A percentile compares a stretch with the other conserved stretches of the same genome.
Evolutionary conservation across 2,113 vertebrate species (phyloP).

Genomic region (Sapajus apella): DNA sequence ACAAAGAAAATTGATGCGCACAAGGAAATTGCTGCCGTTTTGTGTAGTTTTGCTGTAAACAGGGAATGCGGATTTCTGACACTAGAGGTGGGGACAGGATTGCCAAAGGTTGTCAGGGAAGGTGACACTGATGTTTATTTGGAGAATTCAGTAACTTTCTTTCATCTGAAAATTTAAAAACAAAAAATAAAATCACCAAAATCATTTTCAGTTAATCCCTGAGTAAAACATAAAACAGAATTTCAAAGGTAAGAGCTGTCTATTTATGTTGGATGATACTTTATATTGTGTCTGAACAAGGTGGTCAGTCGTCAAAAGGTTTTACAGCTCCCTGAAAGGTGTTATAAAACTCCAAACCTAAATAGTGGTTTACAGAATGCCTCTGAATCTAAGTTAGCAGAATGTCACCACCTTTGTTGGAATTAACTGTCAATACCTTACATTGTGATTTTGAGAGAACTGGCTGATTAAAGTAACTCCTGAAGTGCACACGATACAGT

Average conservation of each 20-base stretch:
- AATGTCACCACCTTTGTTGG: background rate
- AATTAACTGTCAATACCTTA: background rate
- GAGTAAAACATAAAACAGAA: conserved; percentile 48
- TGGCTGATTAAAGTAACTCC: background rate
- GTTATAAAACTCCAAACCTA: background rate
- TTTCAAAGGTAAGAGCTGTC: conserved; percentile 11
- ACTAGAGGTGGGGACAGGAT: background rate
- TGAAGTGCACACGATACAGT: background rate
- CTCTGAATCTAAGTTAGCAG: background rate
- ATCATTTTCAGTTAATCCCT: background rate
- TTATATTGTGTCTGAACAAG: background rate
- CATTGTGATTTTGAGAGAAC: background rate
- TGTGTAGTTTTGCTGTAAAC: background rate
- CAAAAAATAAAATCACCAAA: background rate
- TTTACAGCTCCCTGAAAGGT: background rate
- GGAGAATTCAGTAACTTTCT: conserved; percentile 34
- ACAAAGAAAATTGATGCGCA: conserved; percentile 18
- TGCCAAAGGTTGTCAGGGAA: background rate
- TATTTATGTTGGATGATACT: background rate
- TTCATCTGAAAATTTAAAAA: background rate
- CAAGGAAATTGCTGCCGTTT: conserved; percentile 26
- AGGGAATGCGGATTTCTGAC: background rate
- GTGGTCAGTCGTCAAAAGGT: background rate
- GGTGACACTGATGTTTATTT: conserved; percentile 35
- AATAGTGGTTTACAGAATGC: background rate